Evolutionary conservation across 2,113 vertebrate species (phyloP).

Genomic region (Nothoprocta pentlandii): DNA sequence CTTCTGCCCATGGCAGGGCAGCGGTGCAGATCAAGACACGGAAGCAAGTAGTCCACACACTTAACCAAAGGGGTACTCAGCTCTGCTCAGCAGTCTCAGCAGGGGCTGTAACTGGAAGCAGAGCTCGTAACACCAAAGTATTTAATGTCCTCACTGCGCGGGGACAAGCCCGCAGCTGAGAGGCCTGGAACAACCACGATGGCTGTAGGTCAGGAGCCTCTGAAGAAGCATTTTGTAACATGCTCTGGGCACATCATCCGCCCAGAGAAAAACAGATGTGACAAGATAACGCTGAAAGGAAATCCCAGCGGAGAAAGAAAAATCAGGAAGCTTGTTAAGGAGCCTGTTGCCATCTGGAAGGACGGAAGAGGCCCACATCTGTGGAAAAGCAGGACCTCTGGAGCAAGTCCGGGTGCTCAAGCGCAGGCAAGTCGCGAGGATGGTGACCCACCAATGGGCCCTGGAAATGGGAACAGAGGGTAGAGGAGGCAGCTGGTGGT

Average conservation of each 20-base stretch:
- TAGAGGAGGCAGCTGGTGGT: background rate
- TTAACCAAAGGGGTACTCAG: constrained; percentile 7
- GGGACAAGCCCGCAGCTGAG: background rate
- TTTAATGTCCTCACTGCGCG: background rate
- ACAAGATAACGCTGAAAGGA: constrained; percentile 35
- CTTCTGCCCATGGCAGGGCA: background rate
- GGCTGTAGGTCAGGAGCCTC: background rate
- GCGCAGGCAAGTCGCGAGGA: background rate
- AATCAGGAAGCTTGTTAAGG: constrained; percentile 54
- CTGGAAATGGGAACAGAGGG: background rate
- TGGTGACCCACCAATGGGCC: background rate
- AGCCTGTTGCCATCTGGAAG: constrained; percentile 62
- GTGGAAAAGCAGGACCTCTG: constrained; percentile 38
- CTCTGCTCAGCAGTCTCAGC: background rate
- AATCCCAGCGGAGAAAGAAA: constrained; percentile 23
- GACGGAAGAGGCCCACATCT: background rate
- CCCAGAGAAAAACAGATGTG: constrained; percentile 51
- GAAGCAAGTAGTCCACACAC: background rate
- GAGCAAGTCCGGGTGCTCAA: background rate
- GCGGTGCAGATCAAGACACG: constrained; percentile 8
- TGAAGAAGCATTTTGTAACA: background rate
- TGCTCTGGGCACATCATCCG: background rate
- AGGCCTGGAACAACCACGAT: background rate
- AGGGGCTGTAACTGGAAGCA: background rate
- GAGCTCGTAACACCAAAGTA: background rate